These are phyloP conservation scores for Cheilinus undulatus DNA, from an alignment of 2,113 vertebrate genomes.

Conservation along the genomic window DNA sequence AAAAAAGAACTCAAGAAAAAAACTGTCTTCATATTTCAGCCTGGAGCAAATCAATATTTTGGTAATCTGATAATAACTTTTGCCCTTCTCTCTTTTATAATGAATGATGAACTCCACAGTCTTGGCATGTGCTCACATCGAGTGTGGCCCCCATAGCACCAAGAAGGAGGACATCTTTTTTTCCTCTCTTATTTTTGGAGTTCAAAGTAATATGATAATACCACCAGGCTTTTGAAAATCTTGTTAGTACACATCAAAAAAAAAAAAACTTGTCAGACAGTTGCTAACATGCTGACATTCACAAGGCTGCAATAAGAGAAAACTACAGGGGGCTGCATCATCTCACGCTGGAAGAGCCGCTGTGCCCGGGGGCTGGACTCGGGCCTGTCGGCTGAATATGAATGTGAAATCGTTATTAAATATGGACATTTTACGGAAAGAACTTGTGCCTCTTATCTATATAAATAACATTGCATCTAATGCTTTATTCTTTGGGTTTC, in stretches of 20 bases:
- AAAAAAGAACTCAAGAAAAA: constrained; percentile 10
- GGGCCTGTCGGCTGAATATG: constrained; percentile 31
- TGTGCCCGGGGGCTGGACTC: constrained; percentile 42
- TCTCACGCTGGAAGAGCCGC: constrained; percentile 48
- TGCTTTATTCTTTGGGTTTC: too few species aligned
- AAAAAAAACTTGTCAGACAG: constrained; percentile 56
- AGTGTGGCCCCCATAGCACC: constrained; percentile 21
- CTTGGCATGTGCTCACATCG: constrained; percentile 38
- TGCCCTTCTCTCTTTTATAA: constrained; percentile 35
- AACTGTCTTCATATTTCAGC: constrained; percentile 24
- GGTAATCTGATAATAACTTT: constrained; percentile 53
- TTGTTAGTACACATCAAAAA: constrained; percentile 50
- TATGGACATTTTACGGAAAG: constrained; percentile 26
- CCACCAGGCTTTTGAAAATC: constrained; percentile 56
- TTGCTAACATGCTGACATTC: constrained; percentile 69
- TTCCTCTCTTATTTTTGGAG: constrained; percentile 41
- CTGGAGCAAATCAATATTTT: constrained; percentile 50
- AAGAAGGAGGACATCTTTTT: constrained; percentile 1
- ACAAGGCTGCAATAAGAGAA: constrained; percentile 59
- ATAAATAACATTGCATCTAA: constrained; percentile 20
- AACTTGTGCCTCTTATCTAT: constrained; percentile 4
- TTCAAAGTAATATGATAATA: constrained; percentile 63
- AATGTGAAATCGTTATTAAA: constrained; percentile 54
- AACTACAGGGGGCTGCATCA: constrained; percentile 58
- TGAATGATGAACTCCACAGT: constrained; percentile 46